A percentile compares a stretch with the other conserved stretches of the same genome.
Evolutionary conservation across 2,888 invertebrate genomes (phyloP).

Genomic region (Tetrapedia diversipes): DNA sequence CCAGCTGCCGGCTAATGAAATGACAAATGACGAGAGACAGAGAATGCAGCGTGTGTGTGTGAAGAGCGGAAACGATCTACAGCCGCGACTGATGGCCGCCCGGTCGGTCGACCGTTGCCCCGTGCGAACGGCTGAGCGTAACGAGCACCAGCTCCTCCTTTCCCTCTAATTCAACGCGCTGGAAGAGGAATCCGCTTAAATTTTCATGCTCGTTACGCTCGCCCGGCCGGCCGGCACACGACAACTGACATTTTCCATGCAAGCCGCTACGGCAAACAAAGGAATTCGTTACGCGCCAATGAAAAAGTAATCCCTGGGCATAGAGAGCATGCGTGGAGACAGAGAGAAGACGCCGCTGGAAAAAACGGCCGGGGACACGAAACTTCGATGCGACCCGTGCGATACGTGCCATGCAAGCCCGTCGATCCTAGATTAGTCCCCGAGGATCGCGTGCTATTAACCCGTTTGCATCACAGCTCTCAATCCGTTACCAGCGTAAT

Average conservation of each 20-base stretch:
- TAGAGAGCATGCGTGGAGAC: slow-evolving; percentile 24
- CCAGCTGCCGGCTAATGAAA: slow-evolving; percentile 64
- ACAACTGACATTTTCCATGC: slow-evolving; percentile 55
- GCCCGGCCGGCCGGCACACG: slow-evolving; percentile 26
- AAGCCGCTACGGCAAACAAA: slow-evolving; percentile 41
- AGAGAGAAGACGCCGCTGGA: slow-evolving; percentile 1
- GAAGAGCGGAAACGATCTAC: slow-evolving; percentile 61
- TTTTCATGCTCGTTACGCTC: slow-evolving; percentile 46
- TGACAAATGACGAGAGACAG: slow-evolving; percentile 70
- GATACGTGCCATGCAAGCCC: slow-evolving; percentile 26
- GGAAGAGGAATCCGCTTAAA: slow-evolving; percentile 27
- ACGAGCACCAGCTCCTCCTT: slow-evolving; percentile 35
- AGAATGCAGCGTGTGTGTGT: slow-evolving; percentile 71
- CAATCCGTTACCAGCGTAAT: too few species aligned
- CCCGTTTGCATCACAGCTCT: not conserved
- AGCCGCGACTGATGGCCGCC: slow-evolving; percentile 31
- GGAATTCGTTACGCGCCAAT: slow-evolving; percentile 35
- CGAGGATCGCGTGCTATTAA: not conserved
- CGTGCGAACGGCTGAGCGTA: slow-evolving; percentile 43
- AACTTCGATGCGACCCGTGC: slow-evolving; percentile 9
- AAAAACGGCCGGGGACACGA: not conserved
- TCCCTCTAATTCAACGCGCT: slow-evolving; percentile 2
- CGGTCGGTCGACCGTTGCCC: slow-evolving; percentile 18
- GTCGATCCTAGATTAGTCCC: slow-evolving; percentile 19
- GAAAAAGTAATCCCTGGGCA: slow-evolving; percentile 46